phyloP scores from a whole-genome alignment of 2,888 invertebrate genomes.

The Dysmachus trigonus region DNA sequence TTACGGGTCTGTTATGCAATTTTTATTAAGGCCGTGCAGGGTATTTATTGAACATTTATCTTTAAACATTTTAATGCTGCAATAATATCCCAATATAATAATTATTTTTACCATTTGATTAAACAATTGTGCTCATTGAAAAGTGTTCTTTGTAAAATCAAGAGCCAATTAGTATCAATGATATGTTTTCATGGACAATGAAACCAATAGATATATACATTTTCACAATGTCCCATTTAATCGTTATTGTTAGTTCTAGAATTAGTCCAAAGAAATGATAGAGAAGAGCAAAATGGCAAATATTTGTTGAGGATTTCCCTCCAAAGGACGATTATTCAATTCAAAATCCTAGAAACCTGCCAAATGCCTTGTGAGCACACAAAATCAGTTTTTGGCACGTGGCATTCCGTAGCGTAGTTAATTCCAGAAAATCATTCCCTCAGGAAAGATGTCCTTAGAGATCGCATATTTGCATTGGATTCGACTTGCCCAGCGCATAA shows the following conservation, averaged over 20 bases:
- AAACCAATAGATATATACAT: neutral
- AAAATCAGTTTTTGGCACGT: conserved; percentile 12
- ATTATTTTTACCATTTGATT: too few relatives aligned
- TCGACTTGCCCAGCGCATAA: neutral
- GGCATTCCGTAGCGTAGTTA: neutral
- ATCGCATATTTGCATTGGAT: conserved; percentile 4
- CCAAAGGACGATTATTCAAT: neutral
- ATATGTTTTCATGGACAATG: too few relatives aligned
- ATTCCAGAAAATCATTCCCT: neutral
- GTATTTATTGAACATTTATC: too few relatives aligned
- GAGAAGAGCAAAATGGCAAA: neutral
- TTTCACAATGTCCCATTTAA: neutral
- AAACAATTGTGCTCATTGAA: too few relatives aligned
- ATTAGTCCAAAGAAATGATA: neutral
- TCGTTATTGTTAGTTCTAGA: neutral
- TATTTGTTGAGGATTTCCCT: neutral
- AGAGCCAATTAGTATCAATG: too few relatives aligned
- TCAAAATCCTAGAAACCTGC: neutral
- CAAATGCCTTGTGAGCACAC: neutral
- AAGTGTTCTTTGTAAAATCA: too few relatives aligned
- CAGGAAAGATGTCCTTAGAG: neutral
- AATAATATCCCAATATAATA: too few relatives aligned
- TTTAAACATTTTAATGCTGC: too few relatives aligned
- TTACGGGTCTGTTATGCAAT: too few relatives aligned
- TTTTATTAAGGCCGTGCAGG: too few relatives aligned